Base-by-base conservation (phyloP, 1,140 invertebrate species). In the Geopemphigus sp. region DNA sequence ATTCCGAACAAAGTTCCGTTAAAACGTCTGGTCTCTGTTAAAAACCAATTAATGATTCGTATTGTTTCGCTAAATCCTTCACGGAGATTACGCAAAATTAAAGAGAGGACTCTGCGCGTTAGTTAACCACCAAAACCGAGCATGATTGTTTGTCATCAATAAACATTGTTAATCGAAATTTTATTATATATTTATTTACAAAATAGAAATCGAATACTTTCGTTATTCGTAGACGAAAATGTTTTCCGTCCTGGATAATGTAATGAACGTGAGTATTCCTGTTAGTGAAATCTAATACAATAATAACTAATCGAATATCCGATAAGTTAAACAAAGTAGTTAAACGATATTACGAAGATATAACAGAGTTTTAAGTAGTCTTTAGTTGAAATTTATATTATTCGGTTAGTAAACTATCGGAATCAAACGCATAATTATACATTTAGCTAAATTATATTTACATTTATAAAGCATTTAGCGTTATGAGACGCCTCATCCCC, bases 1-100 rank as follows among this genome's bases (percentile, higher is more conserved):
- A 17, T 14, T 50, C 22, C 39, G 45, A 68, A 50, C 5, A 68
- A 68, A 68, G 66, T 68, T 68, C 47, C 14, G 22, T n/a, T 19
- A 64, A 12, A 68, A 47, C n/a, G 64, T 14, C 12, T n/a, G n/a
- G 64, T 68, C 14, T 47, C 8, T 10, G 22, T 68, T 47, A 68
- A 47, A n/a, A 47, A 47, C 39, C n/a, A 68, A 68, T 68, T 68
- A 68, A 68, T 68, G 47, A 68, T 47, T 68, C 39, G n/a, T 45
- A 68, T 68, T 68, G 39, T 68, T 68, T 17, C 14, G 22, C 14
- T 26, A 24, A 26, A 24, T n/a, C 39, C 4, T 68, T 47, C 5
- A 39, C 45, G 4, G 39, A 22, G n/a, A 66, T 66, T 39, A n/a
- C 32, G 45, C 39, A 45, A 66, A 66, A 32, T 26, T 64, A 19